These are phyloP conservation scores for Xenopus laevis DNA, from an alignment of 2,113 vertebrate genomes.

Conservation along the genomic window DNA sequence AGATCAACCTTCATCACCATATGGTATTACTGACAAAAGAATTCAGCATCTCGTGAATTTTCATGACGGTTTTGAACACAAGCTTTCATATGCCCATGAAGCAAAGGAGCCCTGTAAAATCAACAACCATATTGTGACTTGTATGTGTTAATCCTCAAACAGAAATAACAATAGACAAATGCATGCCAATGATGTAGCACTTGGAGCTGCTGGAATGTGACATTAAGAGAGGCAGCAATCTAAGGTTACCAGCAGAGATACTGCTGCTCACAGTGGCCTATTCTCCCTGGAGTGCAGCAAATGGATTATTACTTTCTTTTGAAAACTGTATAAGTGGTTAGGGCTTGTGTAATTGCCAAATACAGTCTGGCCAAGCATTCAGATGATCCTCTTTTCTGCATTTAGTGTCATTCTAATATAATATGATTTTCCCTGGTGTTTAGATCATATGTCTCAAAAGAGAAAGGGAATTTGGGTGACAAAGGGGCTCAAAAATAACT, in stretches of 20 bases:
- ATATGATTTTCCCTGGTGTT: not conserved
- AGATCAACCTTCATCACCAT: not conserved
- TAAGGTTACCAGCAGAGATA: slow-evolving; percentile 7
- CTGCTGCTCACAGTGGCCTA: not conserved
- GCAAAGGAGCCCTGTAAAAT: slow-evolving; percentile 2
- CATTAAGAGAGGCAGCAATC: slow-evolving; percentile 6
- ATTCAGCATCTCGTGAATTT: not conserved
- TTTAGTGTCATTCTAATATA: not conserved
- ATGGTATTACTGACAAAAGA: not conserved
- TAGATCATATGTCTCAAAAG: too few relatives aligned
- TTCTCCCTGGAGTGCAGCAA: slow-evolving; percentile 9
- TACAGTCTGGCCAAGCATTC: not conserved
- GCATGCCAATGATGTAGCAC: not conserved
- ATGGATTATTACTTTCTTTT: slow-evolving; percentile 23
- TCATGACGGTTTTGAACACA: not conserved
- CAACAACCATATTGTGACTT: not conserved
- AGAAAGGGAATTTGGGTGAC: too few relatives aligned
- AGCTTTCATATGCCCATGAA: not conserved
- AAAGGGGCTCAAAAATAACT: too few relatives aligned
- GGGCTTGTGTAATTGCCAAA: slow-evolving; percentile 4
- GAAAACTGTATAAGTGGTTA: slow-evolving; percentile 14
- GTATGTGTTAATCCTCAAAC: not conserved
- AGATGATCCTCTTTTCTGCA: not conserved
- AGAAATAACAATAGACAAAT: slow-evolving; percentile 7
- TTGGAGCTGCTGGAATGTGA: slow-evolving; percentile 6